These are phyloP conservation scores for Uria lomvia DNA, from an alignment of 2,113 vertebrate genomes.

Conservation along the genomic window DNA sequence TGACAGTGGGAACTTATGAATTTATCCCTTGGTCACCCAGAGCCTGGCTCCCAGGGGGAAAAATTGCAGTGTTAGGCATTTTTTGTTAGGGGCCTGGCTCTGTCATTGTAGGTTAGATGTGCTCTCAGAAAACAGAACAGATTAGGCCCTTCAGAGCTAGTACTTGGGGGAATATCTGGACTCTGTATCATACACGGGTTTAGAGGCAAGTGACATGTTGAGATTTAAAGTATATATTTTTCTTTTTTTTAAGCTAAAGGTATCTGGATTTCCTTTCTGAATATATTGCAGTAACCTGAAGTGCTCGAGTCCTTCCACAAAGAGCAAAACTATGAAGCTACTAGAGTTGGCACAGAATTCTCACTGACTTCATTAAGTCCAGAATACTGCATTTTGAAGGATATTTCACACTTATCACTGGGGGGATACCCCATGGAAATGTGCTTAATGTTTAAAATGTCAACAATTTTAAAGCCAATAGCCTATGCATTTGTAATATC, in stretches of 20 bases:
- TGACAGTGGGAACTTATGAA: background rate
- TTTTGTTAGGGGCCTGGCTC: background rate
- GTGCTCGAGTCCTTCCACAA: background rate
- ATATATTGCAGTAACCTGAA: background rate
- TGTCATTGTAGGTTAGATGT: background rate
- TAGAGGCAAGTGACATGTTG: background rate
- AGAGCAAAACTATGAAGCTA: background rate
- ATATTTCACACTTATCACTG: background rate
- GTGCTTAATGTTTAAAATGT: background rate
- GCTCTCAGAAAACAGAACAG: background rate
- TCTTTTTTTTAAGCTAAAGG: background rate
- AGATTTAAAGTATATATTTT: background rate
- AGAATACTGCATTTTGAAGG: background rate
- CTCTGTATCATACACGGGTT: background rate
- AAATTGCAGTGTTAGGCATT: background rate
- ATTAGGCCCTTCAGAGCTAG: background rate
- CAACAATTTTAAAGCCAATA: background rate
- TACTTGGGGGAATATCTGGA: background rate
- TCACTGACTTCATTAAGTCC: background rate
- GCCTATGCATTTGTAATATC: background rate
- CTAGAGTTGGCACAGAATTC: background rate
- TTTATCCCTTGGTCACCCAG: background rate
- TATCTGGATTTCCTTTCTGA: background rate
- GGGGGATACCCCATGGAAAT: background rate
- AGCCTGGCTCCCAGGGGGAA: background rate